These are phyloP conservation scores for Gorsachius goisagi DNA, from an alignment of 2,113 vertebrate genomes.

Conservation along the genomic window DNA sequence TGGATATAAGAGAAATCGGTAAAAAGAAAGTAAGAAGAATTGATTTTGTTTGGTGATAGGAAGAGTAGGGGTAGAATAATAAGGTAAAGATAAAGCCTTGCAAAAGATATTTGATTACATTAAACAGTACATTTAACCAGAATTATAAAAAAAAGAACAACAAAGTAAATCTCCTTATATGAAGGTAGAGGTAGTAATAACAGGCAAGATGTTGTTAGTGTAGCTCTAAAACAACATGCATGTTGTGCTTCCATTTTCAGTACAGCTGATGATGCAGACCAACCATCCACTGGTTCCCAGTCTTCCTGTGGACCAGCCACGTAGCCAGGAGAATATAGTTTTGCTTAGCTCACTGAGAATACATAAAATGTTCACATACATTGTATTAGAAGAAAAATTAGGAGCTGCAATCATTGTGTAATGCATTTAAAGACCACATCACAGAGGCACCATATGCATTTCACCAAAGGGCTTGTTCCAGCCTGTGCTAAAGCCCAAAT, in stretches of 20 bases:
- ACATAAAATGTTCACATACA: not conserved
- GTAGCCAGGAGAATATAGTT: not conserved
- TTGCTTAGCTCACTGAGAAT: not conserved
- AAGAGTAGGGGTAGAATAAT: not conserved
- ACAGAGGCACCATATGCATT: not conserved
- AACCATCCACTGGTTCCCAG: not conserved
- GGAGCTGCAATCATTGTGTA: not conserved
- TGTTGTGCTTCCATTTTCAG: not conserved
- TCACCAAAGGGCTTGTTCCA: not conserved
- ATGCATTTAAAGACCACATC: not conserved
- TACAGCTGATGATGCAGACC: not conserved
- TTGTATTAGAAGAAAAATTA: not conserved
- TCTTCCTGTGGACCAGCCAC: rapidly evolving
- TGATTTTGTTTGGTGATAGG: not conserved
- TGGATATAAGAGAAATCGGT: not conserved
- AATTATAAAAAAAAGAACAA: not conserved
- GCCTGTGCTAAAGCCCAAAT: not conserved
- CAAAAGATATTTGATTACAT: not conserved
- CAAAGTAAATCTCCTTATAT: not conserved
- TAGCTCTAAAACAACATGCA: not conserved
- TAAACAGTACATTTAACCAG: not conserved
- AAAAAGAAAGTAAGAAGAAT: not conserved
- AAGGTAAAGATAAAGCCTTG: not conserved
- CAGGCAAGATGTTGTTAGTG: not conserved
- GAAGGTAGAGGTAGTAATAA: not conserved